Evolutionary conservation across 2,113 vertebrate genomes (phyloP).

Genomic region (Festucalex cinctus): DNA sequence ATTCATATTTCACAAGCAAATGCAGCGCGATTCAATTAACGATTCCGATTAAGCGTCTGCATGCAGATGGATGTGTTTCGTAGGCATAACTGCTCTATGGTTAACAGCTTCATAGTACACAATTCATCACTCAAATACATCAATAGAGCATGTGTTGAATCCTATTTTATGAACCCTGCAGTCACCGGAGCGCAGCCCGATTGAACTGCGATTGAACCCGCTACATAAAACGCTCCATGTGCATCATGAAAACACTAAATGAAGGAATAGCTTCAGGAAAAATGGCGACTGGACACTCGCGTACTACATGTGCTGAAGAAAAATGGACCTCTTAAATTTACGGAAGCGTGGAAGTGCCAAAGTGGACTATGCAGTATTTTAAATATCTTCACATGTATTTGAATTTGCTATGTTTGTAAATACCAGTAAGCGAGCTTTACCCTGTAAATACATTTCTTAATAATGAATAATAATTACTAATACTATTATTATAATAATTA

Average conservation of each 20-base stretch:
- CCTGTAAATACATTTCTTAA: too few species aligned
- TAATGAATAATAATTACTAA: too few species aligned
- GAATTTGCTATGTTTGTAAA: too few species aligned
- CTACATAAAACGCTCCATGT: background rate
- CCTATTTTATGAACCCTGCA: background rate
- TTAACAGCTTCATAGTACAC: background rate
- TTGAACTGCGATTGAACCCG: background rate
- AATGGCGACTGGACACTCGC: background rate
- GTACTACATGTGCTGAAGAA: background rate
- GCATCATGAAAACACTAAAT: background rate
- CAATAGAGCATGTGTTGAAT: slow-evolving; percentile 1
- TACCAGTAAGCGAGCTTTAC: too few species aligned
- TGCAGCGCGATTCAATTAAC: slow-evolving; percentile 18
- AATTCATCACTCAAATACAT: background rate
- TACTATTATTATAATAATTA: too few species aligned
- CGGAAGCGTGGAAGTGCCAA: too few species aligned
- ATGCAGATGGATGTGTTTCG: background rate
- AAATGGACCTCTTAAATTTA: too few species aligned
- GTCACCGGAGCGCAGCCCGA: background rate
- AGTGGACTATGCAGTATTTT: too few species aligned
- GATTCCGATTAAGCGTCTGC: background rate
- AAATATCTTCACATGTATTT: too few species aligned
- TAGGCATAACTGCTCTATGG: background rate
- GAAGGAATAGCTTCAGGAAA: background rate
- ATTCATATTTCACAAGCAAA: slow-evolving; percentile 32